Conservation (phyloP, 2,113 vertebrate species). For the Clarias gariepinus region DNA sequence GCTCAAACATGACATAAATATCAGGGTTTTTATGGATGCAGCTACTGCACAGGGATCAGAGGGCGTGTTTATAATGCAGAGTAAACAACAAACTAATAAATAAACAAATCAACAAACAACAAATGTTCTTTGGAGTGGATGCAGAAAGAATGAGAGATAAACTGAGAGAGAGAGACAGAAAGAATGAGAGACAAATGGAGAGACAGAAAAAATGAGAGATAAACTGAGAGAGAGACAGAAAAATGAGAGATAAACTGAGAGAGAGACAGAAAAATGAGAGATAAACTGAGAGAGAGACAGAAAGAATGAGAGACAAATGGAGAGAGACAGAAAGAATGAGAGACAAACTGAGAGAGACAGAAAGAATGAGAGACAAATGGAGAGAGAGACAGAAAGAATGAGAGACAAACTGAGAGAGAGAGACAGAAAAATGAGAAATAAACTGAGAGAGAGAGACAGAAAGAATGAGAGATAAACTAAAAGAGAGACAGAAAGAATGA, state of each 20-base stretch:
- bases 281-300: constrained; percentile 13
- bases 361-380: constrained; percentile 3
- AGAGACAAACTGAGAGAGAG: constrained; percentile 24
- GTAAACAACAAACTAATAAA: not conserved
- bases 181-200: not conserved
- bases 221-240: not conserved
- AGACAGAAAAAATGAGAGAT: not conserved
- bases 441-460: constrained; percentile 6
- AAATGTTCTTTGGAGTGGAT: not conserved
- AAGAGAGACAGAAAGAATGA: not conserved
- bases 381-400: not conserved
- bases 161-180: not conserved
- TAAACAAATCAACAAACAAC: not conserved
- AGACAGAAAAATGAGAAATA: no score
- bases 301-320: constrained; percentile 8
- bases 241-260: constrained; percentile 29
- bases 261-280: not conserved
- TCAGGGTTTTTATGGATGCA: not conserved
- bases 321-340: constrained; percentile 9
- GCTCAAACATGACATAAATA: not conserved
- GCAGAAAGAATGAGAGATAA: no score
- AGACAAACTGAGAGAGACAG: not conserved
- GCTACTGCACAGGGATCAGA: not conserved
- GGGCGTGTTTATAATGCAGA: not conserved
- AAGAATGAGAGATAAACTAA: no score